phyloP scores from a whole-genome alignment of 2,797 vertebrate species.

The Anisognathus igniventris region DNA sequence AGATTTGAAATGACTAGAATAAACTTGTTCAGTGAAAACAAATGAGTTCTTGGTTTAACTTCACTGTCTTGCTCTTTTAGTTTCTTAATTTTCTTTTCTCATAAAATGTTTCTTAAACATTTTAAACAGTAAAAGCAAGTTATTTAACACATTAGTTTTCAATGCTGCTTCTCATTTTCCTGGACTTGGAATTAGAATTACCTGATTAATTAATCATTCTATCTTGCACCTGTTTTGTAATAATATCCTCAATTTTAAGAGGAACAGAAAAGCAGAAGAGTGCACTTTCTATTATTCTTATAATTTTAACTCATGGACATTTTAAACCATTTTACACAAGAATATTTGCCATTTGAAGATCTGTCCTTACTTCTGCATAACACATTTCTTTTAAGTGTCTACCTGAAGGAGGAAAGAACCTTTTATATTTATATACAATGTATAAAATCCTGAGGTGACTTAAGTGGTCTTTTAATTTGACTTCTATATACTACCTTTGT shows the following conservation, averaged over 20 bases:
- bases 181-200: neutral
- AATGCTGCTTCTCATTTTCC: neutral
- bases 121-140: neutral
- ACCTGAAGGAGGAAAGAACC: neutral
- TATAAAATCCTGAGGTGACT: neutral
- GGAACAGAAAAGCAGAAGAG: neutral
- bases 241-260: neutral
- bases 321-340: neutral
- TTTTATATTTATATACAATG: neutral
- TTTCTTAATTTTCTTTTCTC: neutral
- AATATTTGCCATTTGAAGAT: neutral
- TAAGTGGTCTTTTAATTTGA: neutral
- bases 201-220: neutral
- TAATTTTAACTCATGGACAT: neutral
- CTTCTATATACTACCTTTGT: neutral
- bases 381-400: neutral
- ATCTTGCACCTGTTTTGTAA: neutral
- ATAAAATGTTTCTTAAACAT: neutral
- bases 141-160: neutral
- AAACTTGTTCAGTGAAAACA: neutral
- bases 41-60: neutral
- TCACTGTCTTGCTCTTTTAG: neutral
- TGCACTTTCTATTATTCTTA: neutral
- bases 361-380: neutral
- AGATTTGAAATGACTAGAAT: neutral